These are phyloP conservation scores for Eidolon dupreanum DNA, from an alignment of 2,797 vertebrate species.

Conservation along the genomic window DNA sequence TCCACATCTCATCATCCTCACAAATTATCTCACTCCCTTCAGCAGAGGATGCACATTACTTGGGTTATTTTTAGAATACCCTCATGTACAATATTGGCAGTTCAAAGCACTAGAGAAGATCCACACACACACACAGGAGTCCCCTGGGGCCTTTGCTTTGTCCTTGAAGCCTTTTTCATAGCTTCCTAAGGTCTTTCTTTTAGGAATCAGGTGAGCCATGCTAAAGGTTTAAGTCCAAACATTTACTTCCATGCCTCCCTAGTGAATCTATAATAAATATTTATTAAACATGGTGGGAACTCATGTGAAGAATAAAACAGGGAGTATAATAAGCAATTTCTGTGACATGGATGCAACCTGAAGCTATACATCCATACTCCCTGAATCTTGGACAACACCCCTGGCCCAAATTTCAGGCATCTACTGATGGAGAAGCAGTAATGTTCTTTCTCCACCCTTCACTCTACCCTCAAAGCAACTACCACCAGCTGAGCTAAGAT, in stretches of 20 bases:
- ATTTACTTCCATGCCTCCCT: not conserved
- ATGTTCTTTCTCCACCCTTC: not conserved
- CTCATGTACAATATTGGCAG: constrained; percentile 54
- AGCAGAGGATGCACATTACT: constrained; percentile 29
- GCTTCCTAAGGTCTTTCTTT: not conserved
- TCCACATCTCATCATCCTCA: constrained; percentile 63
- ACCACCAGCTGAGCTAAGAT: not conserved
- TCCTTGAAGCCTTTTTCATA: constrained; percentile 41
- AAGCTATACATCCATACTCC: not conserved
- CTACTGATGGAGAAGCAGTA: not conserved
- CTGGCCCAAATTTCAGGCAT: not conserved
- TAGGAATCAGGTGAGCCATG: not conserved
- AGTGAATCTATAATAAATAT: constrained; percentile 8
- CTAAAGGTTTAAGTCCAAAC: not conserved
- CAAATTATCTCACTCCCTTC: constrained; percentile 63
- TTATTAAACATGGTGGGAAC: not conserved
- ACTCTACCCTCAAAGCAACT: not conserved
- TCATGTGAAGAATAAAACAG: constrained; percentile 6
- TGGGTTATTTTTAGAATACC: constrained; percentile 72
- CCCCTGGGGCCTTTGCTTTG: constrained; percentile 4
- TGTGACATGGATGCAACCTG: not conserved
- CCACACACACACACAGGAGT: constrained; percentile 1
- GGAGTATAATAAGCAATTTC: not conserved
- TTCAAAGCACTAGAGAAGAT: constrained; percentile 59
- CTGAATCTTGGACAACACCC: not conserved